A percentile compares a stretch with the other conserved stretches of the same genome.
Conservation (phyloP, 2,888 invertebrate species). For the Xiphydria camelus region DNA sequence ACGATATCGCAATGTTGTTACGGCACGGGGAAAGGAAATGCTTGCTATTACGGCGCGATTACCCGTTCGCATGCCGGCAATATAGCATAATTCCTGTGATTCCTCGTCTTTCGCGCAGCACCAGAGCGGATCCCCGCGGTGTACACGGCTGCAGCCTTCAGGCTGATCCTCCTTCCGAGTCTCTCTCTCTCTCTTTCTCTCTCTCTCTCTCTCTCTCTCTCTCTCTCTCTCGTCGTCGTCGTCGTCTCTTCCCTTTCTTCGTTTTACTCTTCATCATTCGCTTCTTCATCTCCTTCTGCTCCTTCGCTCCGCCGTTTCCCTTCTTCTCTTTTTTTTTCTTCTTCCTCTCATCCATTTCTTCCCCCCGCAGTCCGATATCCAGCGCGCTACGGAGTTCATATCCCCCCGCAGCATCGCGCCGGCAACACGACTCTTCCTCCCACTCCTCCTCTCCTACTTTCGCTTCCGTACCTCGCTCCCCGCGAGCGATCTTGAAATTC, state of each 20-base stretch:
- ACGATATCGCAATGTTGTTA: constrained; percentile 40
- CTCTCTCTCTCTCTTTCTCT: not conserved
- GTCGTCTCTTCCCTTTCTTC: too few relatives aligned
- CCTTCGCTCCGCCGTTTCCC: not conserved
- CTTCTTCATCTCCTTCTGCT: too few relatives aligned
- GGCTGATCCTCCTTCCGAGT: too few relatives aligned
- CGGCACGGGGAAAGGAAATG: constrained; percentile 33
- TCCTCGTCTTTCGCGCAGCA: constrained; percentile 21
- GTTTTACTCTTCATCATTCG: too few relatives aligned
- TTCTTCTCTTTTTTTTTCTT: not conserved
- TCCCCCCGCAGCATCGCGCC: too few relatives aligned
- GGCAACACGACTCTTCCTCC: too few relatives aligned
- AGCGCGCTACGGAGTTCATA: not conserved
- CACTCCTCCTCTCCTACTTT: constrained; percentile 24
- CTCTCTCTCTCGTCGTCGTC: constrained; percentile 15
- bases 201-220: too few relatives aligned
- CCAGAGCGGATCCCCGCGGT: constrained; percentile 25
- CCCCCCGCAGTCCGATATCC: not conserved
- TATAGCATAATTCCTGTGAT: constrained; percentile 35
- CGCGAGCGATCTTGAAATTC: too few relatives aligned
- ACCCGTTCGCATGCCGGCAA: constrained; percentile 30
- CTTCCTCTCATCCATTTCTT: constrained; percentile 4
- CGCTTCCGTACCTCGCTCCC: too few relatives aligned
- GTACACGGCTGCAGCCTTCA: constrained; percentile 19
- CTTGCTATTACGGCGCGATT: constrained; percentile 35